Evolutionary conservation across 1,140 invertebrate species (phyloP).

Genomic region (Drosophila nannoptera): DNA sequence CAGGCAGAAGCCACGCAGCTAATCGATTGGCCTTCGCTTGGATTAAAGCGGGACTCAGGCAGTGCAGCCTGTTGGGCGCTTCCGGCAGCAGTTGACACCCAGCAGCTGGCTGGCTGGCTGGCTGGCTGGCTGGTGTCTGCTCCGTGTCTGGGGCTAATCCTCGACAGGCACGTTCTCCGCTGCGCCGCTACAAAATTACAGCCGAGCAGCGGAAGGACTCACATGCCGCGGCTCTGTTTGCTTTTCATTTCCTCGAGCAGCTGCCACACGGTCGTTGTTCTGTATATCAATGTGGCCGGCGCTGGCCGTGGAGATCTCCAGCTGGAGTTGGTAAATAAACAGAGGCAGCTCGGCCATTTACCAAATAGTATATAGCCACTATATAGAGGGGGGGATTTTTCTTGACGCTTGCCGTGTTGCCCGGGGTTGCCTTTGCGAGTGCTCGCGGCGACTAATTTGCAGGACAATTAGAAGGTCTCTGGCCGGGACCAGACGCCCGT

Average conservation of each 20-base stretch:
- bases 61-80: conserved; percentile 42
- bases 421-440: conserved; percentile 49
- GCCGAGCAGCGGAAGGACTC: conserved; percentile 16
- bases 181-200: conserved; percentile 58
- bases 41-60: conserved; percentile 33
- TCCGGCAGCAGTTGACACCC: conserved; percentile 55
- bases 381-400: background rate
- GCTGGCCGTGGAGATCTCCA: conserved; percentile 13
- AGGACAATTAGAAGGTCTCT: conserved; percentile 76
- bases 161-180: conserved; percentile 59
- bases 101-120: conserved; percentile 38
- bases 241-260: conserved; percentile 74
- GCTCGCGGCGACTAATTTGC: conserved; percentile 65
- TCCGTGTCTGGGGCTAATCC: conserved; percentile 61
- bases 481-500: conserved; percentile 52
- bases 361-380: background rate
- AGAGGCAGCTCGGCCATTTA: conserved; percentile 31
- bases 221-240: conserved; percentile 55
- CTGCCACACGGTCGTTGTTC: conserved; percentile 54
- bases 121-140: conserved; percentile 19
- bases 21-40: conserved; percentile 32
- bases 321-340: conserved; percentile 53
- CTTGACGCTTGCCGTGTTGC: conserved; percentile 4
- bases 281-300: conserved; percentile 24
- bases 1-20: conserved; percentile 16